Evolutionary conservation across 2,113 vertebrate genomes (phyloP), one percentile per base, ranked within the genome.

Genomic region (Brienomyrus longianalis): DNA sequence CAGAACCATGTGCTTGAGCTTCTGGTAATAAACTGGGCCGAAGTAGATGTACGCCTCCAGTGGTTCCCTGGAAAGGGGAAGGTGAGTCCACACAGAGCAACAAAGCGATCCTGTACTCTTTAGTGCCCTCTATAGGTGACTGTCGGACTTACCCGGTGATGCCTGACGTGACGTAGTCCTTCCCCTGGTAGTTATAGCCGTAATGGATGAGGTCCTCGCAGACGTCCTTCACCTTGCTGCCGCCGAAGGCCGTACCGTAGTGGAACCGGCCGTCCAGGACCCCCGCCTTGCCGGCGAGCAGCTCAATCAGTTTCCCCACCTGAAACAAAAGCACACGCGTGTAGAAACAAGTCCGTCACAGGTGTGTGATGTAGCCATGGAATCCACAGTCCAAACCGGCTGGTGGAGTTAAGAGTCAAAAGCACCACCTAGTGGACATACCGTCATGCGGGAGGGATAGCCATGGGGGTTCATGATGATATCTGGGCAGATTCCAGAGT

Each of bases 401-500:
- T 84, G 83, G 83, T 48, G 39, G 1, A n/a, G 45, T 84, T 21
- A 47, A 9, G 80, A 45, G 83, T 19, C 21, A 45, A 47, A 56
- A 48, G 3, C 83, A 23, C 39, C 83, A 21, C 21, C 43, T 48
- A n/a, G 1, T 48, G 3, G 83, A 92, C 95, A 92, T 94, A 99
- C 98, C 95, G 98, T 99, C 98, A 99, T 99, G 93, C 98, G 97
- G 0, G 98, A 99, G 89, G 98, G 98, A 95, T 98, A 99, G 91
- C 98, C 98, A 0, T 99, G 98, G 92, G 98, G 98, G 95, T 99
- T 99, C 98, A 99, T 99, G 92, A 99, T 99, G 93, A 99, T 99
- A 91, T 99, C 98, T 0, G 98, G 98, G 91, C 98, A 99, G 95
- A 99, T 99, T 86, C 98, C 98, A 0, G 97, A 95, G 92, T 99